A percentile compares a stretch with the other conserved stretches of the same genome.
Evolutionary conservation across 2,797 vertebrate species (phyloP).

Genomic region (Alauda arvensis): DNA sequence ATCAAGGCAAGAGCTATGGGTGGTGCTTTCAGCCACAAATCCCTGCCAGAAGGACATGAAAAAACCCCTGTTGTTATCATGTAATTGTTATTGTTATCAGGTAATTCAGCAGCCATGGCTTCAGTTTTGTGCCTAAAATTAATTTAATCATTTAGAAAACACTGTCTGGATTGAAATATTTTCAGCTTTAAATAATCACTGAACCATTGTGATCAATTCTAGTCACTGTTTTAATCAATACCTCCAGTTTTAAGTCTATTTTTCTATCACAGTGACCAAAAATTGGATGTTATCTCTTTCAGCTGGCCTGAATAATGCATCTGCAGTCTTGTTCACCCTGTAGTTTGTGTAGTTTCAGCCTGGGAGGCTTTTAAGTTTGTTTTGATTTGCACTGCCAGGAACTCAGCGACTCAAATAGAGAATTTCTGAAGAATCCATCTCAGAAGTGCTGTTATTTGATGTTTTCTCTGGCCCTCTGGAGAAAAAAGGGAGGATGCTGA

Average conservation of each 20-base stretch:
- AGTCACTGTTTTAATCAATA: not conserved
- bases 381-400: conserved; percentile 29
- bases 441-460: conserved; percentile 24
- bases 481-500: not conserved
- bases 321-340: conserved; percentile 8
- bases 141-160: not conserved
- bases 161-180: not conserved
- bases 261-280: not conserved
- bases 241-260: not conserved
- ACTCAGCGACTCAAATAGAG: not conserved
- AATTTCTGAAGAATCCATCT: conserved; percentile 32
- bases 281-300: not conserved
- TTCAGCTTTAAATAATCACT: not conserved
- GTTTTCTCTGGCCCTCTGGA: conserved; percentile 17
- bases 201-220: not conserved
- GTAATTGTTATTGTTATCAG: not conserved
- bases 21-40: not conserved
- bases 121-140: not conserved
- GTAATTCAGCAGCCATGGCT: not conserved
- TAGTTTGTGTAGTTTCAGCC: not conserved
- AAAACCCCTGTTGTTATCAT: not conserved
- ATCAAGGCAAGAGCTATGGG: not conserved
- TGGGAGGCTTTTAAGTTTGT: conserved; percentile 44
- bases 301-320: conserved; percentile 1
- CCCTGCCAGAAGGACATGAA: not conserved